Base-by-base conservation (phyloP, 2,888 invertebrate species). In the Alcis repandata region DNA sequence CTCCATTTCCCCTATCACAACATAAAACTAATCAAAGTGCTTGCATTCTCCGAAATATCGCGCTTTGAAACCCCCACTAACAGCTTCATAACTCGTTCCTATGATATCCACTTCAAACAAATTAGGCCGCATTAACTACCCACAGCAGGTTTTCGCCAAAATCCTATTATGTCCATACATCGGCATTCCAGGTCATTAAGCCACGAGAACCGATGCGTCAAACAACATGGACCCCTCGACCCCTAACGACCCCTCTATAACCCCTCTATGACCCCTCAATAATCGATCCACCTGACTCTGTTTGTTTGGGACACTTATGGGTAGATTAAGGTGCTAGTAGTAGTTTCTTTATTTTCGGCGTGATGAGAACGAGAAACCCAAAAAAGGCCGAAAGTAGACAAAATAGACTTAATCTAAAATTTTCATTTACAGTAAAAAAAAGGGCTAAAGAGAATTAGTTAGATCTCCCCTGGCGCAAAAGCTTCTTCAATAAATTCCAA, bases 261-360 rank as follows among this genome's bases (percentile, higher is more conserved):
- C 62, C 62, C 48, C 51, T 49, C 66, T 66, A 33, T 72, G 63
- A 65, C 67, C 68, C 67, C 67, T 68, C 65, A 67, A 73, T 74
- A 75, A 78, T 79, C 80, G 79, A 77, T 74, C 71, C 77, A 83
- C 80, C 79, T 80, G 78, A 20, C 68, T 60, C 58, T 83, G 82
- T 85, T 84, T 82, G 81, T 74, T 78, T 69, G 72, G 79, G 79
- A 73, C 72, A 67, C 63, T 71, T 63, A 59, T 62, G 46, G 59
- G 59, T 49, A 64, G 67, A 70, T 68, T 63, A 63, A 51, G 56
- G 63, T 66, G 15, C 17, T 36, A 51, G 45, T 63, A 51, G 45
- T 63, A 54, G 57, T 59, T 48, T 73, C 71, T 70, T 68, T 41
- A 33, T 40, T 40, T 53, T 62, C 38, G 27, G 59, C 40, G 41